A percentile compares a stretch with the other conserved stretches of the same genome.
Evolutionary conservation across 2,113 vertebrate genomes (phyloP).

Genomic region (Cariama cristata): DNA sequence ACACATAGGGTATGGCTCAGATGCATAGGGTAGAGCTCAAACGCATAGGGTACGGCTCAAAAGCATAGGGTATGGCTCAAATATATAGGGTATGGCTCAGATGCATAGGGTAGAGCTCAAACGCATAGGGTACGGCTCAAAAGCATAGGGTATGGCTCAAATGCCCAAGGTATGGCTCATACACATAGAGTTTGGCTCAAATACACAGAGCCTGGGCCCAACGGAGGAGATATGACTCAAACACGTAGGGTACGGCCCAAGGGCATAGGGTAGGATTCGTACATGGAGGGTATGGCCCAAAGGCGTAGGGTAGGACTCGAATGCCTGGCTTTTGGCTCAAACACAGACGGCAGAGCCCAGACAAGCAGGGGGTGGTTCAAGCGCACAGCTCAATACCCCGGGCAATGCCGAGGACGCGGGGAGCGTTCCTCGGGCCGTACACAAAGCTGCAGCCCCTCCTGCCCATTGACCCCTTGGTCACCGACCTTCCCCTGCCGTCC

Average conservation of each 20-base stretch:
- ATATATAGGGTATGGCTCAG: too few relatives aligned
- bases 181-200: not conserved
- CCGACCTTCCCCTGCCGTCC: rapidly evolving
- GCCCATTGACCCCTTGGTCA: rapidly evolving
- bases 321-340: not conserved
- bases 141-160: too few relatives aligned
- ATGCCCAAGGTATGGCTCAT: too few relatives aligned
- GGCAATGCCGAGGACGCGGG: too few relatives aligned
- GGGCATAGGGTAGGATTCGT: too few relatives aligned
- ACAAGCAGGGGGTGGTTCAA: not conserved
- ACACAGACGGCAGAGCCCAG: rapidly evolving
- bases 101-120: rapidly evolving
- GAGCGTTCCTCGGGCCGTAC: not conserved
- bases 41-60: rapidly evolving
- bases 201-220: too few relatives aligned
- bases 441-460: not conserved
- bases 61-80: rapidly evolving
- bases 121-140: rapidly evolving
- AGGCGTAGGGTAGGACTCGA: too few relatives aligned
- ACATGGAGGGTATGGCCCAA: too few relatives aligned
- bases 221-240: too few relatives aligned
- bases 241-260: too few relatives aligned
- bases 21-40: rapidly evolving
- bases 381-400: not conserved
- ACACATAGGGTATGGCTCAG: not conserved